Evolutionary conservation across 2,113 vertebrate species (phyloP).

Genomic region (Maccullochella peelii): DNA sequence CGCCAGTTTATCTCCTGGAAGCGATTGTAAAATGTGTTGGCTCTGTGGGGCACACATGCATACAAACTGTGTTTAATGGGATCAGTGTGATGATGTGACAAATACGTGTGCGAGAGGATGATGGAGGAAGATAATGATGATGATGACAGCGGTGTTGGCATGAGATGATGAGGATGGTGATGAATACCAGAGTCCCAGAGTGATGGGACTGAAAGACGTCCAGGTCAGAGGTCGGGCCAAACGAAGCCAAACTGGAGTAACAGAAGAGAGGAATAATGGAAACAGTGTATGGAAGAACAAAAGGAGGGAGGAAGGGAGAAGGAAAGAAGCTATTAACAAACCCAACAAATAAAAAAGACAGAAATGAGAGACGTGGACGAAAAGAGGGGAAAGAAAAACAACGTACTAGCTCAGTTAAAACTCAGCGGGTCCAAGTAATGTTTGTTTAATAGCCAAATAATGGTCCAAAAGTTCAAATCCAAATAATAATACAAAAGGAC

Average conservation of each 20-base stretch:
- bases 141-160: not conserved
- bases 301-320: not conserved
- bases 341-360: constrained; percentile 5
- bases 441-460: not conserved
- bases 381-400: not conserved
- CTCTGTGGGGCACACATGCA: not conserved
- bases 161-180: not conserved
- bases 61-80: not conserved
- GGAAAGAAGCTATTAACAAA: constrained; percentile 3
- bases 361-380: not conserved
- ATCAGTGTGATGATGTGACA: constrained; percentile 21
- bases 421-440: not conserved
- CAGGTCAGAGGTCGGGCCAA: not conserved
- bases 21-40: not conserved
- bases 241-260: too few species aligned
- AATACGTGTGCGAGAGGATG: not conserved
- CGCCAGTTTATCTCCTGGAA: constrained; percentile 19
- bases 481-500: not conserved
- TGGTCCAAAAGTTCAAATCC: not conserved
- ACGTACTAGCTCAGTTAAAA: not conserved
- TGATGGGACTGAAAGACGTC: not conserved
- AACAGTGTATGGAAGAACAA: not conserved
- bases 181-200: not conserved
- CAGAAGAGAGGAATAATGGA: not conserved
- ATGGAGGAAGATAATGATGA: not conserved